phyloP scores from a whole-genome alignment of 2,113 vertebrate species.

The Odobenus rosmarus region DNA sequence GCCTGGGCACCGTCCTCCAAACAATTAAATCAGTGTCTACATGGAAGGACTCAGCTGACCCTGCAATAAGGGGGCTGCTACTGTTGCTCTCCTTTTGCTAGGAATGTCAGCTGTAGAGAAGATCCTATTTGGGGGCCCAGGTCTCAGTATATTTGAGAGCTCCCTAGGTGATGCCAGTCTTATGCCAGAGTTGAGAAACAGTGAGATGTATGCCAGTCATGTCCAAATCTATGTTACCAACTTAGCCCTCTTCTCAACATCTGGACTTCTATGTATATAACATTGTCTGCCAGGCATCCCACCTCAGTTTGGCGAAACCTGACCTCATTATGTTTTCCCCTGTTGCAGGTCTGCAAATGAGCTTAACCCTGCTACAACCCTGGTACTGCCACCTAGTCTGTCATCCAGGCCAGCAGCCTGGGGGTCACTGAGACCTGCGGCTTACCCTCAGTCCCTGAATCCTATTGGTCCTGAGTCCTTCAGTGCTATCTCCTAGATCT shows the following conservation, averaged over 20 bases:
- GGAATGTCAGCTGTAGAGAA: not conserved
- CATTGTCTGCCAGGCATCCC: not conserved
- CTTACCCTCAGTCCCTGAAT: not conserved
- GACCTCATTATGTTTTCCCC: not conserved
- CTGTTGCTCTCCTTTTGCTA: not conserved
- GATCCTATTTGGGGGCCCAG: not conserved
- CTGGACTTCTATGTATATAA: not conserved
- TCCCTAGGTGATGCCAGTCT: not conserved
- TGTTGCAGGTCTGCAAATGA: not conserved
- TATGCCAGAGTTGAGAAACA: not conserved
- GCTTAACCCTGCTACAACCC: not conserved
- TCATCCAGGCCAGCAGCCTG: not conserved
- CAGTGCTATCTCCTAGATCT: not conserved
- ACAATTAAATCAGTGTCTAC: not conserved
- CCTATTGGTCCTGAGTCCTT: not conserved
- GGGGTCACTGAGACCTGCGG: not conserved
- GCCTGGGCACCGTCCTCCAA: not conserved
- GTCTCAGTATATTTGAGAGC: not conserved
- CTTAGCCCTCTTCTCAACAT: not conserved
- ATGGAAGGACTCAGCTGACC: not conserved
- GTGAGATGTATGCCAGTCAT: not conserved
- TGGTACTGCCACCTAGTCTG: not conserved
- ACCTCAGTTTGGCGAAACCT: not conserved
- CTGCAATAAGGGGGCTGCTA: not conserved
- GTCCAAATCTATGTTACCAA: not conserved